A percentile compares a stretch with the other conserved stretches of the same genome.
Evolutionary conservation across 2,888 invertebrate genomes (phyloP).

Genomic region (Dicycla oo): DNA sequence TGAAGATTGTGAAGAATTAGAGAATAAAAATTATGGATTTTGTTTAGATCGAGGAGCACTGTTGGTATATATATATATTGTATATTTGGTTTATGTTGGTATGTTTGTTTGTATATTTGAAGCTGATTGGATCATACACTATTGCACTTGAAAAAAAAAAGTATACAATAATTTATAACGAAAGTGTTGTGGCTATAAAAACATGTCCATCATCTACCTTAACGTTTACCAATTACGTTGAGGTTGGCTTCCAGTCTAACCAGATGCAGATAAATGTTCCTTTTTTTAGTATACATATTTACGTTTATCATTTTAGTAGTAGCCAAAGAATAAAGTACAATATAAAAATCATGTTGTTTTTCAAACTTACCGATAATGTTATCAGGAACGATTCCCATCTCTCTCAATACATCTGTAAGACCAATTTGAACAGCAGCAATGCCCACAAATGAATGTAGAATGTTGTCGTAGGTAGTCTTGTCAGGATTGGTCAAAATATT

Average conservation of each 20-base stretch:
- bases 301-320: no score
- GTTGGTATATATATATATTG: no score
- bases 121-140: no score
- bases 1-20: not conserved
- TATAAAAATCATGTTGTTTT: not conserved
- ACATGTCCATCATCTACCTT: not conserved
- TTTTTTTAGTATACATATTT: no score
- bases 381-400: slow-evolving; percentile 91
- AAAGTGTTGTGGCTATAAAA: no score
- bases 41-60: no score
- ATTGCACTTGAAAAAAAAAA: no score
- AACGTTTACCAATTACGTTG: not conserved
- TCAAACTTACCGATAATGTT: slow-evolving; percentile 92
- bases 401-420: slow-evolving; percentile 91
- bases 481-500: slow-evolving; percentile 91
- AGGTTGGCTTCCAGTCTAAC: not conserved
- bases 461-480: slow-evolving; percentile 91
- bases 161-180: no score
- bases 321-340: no score
- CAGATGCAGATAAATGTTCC: accelerated
- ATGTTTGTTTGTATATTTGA: no score
- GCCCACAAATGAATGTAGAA: slow-evolving; percentile 93
- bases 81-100: no score
- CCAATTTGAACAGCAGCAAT: slow-evolving; percentile 92
- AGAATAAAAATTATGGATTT: no score